Conservation (phyloP, 2,888 invertebrate genomes). For the Trichopria drosophilae region DNA sequence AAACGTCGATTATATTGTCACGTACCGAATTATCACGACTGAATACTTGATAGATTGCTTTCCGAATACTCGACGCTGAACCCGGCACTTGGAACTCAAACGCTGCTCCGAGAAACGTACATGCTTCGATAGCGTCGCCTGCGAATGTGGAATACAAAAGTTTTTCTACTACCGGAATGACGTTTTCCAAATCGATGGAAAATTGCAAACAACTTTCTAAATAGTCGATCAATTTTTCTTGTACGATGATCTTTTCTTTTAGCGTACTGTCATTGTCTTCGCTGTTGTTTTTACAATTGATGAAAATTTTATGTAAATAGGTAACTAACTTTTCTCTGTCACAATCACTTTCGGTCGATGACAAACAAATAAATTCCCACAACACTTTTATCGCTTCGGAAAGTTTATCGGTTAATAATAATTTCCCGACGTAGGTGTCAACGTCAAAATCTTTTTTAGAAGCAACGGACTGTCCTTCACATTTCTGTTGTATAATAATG, state of each 20-base stretch:
- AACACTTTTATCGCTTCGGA: too few relatives aligned
- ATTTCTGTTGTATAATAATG: constrained; percentile 34
- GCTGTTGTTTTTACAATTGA: too few relatives aligned
- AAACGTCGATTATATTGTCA: constrained; percentile 49
- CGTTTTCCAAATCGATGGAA: constrained; percentile 60
- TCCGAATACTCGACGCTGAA: constrained; percentile 65
- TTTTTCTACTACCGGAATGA: constrained; percentile 70
- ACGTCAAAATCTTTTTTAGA: too few relatives aligned
- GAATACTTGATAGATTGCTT: constrained; percentile 50
- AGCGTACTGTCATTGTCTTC: too few relatives aligned
- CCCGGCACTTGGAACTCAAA: constrained; percentile 77
- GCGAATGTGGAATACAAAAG: constrained; percentile 74
- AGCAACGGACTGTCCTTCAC: too few relatives aligned
- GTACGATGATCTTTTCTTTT: background rate
- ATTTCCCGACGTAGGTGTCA: too few relatives aligned
- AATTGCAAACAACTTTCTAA: constrained; percentile 62
- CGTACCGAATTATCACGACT: constrained; percentile 51
- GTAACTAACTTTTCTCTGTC: too few relatives aligned
- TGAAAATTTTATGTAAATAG: too few relatives aligned
- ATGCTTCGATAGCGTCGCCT: constrained; percentile 84
- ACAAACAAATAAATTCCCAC: too few relatives aligned
- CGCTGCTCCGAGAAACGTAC: constrained; percentile 83
- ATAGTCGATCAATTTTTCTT: background rate
- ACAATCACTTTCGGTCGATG: too few relatives aligned
- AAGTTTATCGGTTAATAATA: too few relatives aligned